Percentiles rank a stretch among this genome's conserved stretches.
phyloP scores from a whole-genome alignment of 2,888 invertebrate species.

The Epirrita christyi region DNA sequence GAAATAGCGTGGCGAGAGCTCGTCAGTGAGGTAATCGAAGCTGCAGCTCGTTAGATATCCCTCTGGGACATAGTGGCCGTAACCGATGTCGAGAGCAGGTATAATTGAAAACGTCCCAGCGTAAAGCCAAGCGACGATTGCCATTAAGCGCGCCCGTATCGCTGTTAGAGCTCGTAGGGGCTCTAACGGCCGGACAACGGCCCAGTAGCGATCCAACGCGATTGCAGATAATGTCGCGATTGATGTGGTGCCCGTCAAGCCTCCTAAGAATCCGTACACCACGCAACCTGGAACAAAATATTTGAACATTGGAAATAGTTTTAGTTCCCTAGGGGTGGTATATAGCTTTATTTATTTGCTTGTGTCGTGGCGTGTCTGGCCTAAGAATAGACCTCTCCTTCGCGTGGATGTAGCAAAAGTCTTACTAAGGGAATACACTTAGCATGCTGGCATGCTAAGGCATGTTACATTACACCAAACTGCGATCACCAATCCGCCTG shows the following conservation, averaged over 20 bases:
- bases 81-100: conserved; percentile 88
- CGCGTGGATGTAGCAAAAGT: no score
- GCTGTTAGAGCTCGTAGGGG: conserved; percentile 86
- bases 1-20: conserved; percentile 85
- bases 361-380: no score
- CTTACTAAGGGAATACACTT: no score
- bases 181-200: conserved; percentile 91
- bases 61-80: conserved; percentile 92
- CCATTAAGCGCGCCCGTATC: conserved; percentile 85
- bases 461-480: no score
- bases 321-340: no score
- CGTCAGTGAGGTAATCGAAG: conserved; percentile 92
- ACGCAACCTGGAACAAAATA: conserved; percentile 87
- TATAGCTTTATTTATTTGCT: no score
- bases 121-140: conserved; percentile 90
- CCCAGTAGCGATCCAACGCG: conserved; percentile 92
- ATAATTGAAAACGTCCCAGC: conserved; percentile 88
- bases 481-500: no score
- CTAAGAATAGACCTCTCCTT: no score
- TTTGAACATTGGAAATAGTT: conserved; percentile 5
- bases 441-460: no score
- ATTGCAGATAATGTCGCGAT: conserved; percentile 93
- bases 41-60: conserved; percentile 94
- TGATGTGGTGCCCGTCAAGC: conserved; percentile 91
- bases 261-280: conserved; percentile 92